These are phyloP conservation scores for Galemys pyrenaicus DNA, from an alignment of 2,113 vertebrate species.

Conservation along the genomic window DNA sequence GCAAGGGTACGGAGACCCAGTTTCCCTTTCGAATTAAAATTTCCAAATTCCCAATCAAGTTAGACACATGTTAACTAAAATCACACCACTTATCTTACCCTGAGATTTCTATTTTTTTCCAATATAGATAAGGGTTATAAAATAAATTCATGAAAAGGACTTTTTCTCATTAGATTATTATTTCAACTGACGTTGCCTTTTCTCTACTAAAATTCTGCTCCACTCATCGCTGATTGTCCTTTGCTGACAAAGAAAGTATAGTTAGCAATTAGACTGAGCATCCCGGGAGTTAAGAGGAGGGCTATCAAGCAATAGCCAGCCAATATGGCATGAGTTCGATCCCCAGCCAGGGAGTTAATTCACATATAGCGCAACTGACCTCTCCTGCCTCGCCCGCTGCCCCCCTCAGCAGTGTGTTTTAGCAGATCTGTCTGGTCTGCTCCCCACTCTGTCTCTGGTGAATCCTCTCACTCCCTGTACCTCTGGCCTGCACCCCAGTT, in stretches of 20 bases:
- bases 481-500: no score
- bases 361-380: no score
- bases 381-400: no score
- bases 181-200: not conserved
- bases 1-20: not conserved
- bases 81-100: not conserved
- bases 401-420: no score
- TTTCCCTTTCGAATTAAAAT: not conserved
- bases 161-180: not conserved
- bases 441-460: no score
- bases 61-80: not conserved
- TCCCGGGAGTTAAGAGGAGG: no score
- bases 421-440: no score
- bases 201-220: not conserved
- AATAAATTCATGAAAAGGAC: not conserved
- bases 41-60: not conserved
- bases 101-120: not conserved
- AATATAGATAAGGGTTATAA: no score
- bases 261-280: not conserved
- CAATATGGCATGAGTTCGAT: no score
- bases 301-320: no score
- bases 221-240: not conserved
- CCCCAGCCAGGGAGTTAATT: no score
- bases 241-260: not conserved
- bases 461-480: no score